Evolutionary conservation across 1,140 invertebrate species (phyloP), one percentile per base, ranked within the genome.

Genomic region (Campoletis sonorensis): DNA sequence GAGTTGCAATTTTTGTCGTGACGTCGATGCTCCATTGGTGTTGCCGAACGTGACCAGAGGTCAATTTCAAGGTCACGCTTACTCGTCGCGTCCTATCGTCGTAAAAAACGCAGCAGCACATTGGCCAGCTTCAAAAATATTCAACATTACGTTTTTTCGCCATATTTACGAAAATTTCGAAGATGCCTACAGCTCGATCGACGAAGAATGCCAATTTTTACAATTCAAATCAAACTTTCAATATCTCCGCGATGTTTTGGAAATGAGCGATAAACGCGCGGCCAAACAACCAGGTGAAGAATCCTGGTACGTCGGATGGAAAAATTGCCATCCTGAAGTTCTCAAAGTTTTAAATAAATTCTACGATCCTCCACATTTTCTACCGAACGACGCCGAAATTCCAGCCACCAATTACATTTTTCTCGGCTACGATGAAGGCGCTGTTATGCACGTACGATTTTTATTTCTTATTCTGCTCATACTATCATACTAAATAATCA

Each of bases 231-330:
- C 97, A 21, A 94, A 97, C 88, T 95, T 98, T 85, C 94, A 94
- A 72, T 94, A 94, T 51, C 88, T 98, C 49, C 91, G 93, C 78
- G 95, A 98, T 87, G 96, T 97, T 23, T 96, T 98, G 87, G 92
- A 94, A 64, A 97, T 97, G 96, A 93, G 94, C 1, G 88, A 94
- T 45, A 92, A 92, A 54, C 93, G 97, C 86, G 94, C 95, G 0
- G 90, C 92, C 70, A 94, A 96, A 89, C 88, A 90, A 67, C 92
- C 92, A 18, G 94, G 94, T 8, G 90, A 95, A 85, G 92, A 94
- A 45, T 94, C 96, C 0, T 98, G 97, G 97, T 98, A 98, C 92
- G 95, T 98, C 80, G 97, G 97, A 81, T 98, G 97, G 97, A 97
- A 94, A 82, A 98, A 98, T 89, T 98, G 97, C 89, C 95, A 98